Evolutionary conservation across 2,888 invertebrate genomes (phyloP).

Genomic region (Xiphydria camelus): DNA sequence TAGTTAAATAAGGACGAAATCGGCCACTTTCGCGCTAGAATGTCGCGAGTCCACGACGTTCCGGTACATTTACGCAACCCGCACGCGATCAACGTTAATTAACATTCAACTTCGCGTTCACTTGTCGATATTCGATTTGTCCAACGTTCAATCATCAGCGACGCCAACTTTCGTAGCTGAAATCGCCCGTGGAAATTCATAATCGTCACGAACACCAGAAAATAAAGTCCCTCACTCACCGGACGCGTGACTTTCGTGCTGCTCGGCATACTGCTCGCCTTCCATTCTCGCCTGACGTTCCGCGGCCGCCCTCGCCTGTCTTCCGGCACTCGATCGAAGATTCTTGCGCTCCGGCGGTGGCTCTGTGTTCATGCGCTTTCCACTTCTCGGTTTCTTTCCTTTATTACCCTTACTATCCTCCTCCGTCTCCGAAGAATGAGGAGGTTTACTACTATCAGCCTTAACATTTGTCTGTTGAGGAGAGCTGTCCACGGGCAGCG

Average conservation of each 20-base stretch:
- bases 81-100: no score
- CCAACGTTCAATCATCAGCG: no score
- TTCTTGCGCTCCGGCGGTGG: conserved; percentile 66
- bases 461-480: conserved; percentile 1
- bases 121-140: no score
- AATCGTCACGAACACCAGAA: no score
- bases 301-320: conserved; percentile 66
- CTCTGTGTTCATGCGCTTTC: conserved; percentile 59
- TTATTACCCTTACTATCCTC: conserved; percentile 47
- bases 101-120: no score
- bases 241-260: conserved; percentile 34
- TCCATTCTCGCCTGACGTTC: conserved; percentile 53
- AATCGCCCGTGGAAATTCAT: no score
- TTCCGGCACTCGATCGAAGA: conserved; percentile 73
- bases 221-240: no score
- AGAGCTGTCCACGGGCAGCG: background rate
- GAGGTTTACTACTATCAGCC: conserved; percentile 19
- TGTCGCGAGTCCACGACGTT: no score
- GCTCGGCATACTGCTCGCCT: conserved; percentile 59
- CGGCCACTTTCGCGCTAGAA: no score
- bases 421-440: conserved; percentile 28
- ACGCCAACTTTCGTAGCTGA: no score
- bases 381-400: conserved; percentile 52
- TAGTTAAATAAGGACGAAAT: no score
- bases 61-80: no score